Evolutionary conservation across 2,888 invertebrate species (phyloP).

Genomic region (Calliopum simillimum): DNA sequence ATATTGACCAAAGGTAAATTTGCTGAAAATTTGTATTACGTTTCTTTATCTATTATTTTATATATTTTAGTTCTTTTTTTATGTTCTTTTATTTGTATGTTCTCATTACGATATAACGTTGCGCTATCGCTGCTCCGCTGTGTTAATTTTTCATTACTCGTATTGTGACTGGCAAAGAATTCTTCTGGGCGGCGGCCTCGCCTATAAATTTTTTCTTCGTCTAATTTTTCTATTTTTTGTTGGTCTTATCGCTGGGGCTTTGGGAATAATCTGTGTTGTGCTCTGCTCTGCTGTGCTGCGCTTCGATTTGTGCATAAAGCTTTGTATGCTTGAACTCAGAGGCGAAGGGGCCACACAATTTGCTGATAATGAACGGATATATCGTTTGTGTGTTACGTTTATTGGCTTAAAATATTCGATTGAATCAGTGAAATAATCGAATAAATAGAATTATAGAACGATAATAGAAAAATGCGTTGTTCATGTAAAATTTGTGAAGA

Average conservation of each 20-base stretch:
- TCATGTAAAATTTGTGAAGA: no score
- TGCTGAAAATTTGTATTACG: no score
- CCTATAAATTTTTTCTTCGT: background rate
- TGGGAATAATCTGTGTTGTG: slow-evolving; percentile 11
- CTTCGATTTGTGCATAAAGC: background rate
- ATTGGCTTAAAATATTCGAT: background rate
- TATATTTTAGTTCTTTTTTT: no score
- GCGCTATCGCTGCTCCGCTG: slow-evolving; percentile 18
- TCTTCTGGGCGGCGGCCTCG: slow-evolving; percentile 7
- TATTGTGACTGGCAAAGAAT: background rate
- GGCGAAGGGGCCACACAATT: background rate
- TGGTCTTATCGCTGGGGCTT: slow-evolving; percentile 20
- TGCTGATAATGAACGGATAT: slow-evolving; percentile 17
- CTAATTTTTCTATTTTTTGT: background rate
- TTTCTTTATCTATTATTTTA: no score
- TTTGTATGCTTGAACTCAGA: slow-evolving; percentile 11
- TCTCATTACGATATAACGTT: no score
- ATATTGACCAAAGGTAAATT: no score
- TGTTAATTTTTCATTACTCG: background rate
- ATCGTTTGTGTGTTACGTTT: background rate
- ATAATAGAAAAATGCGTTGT: no score
- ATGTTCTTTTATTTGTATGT: no score
- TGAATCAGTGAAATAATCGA: no score
- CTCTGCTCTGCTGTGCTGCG: slow-evolving; percentile 1
- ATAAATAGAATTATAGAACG: no score